These are phyloP conservation scores for Lasioglossum baleicum DNA, from an alignment of 1,140 invertebrate species.

Conservation along the genomic window DNA sequence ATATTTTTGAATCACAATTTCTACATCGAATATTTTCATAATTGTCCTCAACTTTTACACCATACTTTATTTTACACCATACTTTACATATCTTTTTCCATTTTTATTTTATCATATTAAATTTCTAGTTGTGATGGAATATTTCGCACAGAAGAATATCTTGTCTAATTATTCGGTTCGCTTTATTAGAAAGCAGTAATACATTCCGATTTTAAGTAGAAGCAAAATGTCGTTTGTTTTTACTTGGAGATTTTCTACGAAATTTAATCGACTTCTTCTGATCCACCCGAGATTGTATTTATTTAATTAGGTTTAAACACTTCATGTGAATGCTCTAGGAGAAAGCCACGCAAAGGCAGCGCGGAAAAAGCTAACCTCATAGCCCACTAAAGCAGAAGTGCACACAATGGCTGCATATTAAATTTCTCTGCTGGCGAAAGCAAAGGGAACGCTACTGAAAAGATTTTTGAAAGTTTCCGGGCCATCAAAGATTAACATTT, in stretches of 20 bases:
- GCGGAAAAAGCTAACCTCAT: background rate
- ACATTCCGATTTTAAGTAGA: too few species aligned
- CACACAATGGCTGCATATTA: background rate
- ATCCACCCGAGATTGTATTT: background rate
- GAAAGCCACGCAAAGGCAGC: background rate
- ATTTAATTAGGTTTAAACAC: background rate
- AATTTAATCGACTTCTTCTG: background rate
- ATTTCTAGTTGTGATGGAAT: too few species aligned
- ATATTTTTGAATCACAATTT: too few species aligned
- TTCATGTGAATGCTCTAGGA: background rate
- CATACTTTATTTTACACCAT: too few species aligned
- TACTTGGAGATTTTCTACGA: background rate
- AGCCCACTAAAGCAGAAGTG: background rate
- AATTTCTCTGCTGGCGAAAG: background rate
- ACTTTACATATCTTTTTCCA: too few species aligned
- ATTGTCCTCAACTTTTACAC: too few species aligned
- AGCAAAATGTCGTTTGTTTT: too few species aligned
- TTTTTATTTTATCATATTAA: too few species aligned
- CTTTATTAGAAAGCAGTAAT: too few species aligned
- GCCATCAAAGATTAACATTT: background rate
- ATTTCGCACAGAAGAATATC: too few species aligned
- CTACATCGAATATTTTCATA: too few species aligned
- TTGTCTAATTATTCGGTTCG: too few species aligned
- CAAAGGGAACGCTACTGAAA: background rate
- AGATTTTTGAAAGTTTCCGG: background rate